Conservation (phyloP, 2,888 invertebrate species). For the Chouioia cunea region DNA sequence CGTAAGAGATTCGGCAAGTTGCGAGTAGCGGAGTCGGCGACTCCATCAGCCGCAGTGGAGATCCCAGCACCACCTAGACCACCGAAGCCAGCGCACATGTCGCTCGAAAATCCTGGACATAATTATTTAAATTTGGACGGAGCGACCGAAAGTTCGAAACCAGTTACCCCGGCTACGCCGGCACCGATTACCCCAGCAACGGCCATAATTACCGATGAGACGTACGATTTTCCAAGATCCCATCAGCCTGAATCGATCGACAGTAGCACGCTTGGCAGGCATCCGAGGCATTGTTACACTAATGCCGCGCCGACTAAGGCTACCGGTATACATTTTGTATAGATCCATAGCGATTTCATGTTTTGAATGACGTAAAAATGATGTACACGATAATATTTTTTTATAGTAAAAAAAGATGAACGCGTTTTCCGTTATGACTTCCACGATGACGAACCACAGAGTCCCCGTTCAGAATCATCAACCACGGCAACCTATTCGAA, state of each 20-base stretch:
- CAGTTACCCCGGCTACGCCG: slow-evolving; percentile 64
- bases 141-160: slow-evolving; percentile 64
- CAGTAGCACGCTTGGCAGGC: slow-evolving; percentile 56
- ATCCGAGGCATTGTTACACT: slow-evolving; percentile 72
- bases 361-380: neutral
- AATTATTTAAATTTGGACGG: slow-evolving; percentile 70
- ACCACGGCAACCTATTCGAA: slow-evolving; percentile 73
- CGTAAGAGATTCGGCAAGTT: slow-evolving; percentile 73
- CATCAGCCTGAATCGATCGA: slow-evolving; percentile 69
- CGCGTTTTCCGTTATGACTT: slow-evolving; percentile 75
- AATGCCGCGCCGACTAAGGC: slow-evolving; percentile 73
- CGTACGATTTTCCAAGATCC: slow-evolving; percentile 80
- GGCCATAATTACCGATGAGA: slow-evolving; percentile 69
- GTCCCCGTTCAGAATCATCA: slow-evolving; percentile 69
- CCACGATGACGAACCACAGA: slow-evolving; percentile 63
- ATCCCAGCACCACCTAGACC: slow-evolving; percentile 79
- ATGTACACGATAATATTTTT: neutral
- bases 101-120: slow-evolving; percentile 67
- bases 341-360: neutral
- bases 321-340: slow-evolving; percentile 6
- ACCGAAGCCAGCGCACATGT: slow-evolving; percentile 78
- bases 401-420: slow-evolving; percentile 63
- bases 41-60: slow-evolving; percentile 54
- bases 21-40: slow-evolving; percentile 59
- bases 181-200: slow-evolving; percentile 60